These are phyloP conservation scores for Phalacrocorax pelagicus DNA, from an alignment of 2,113 vertebrate genomes.

Conservation along the genomic window DNA sequence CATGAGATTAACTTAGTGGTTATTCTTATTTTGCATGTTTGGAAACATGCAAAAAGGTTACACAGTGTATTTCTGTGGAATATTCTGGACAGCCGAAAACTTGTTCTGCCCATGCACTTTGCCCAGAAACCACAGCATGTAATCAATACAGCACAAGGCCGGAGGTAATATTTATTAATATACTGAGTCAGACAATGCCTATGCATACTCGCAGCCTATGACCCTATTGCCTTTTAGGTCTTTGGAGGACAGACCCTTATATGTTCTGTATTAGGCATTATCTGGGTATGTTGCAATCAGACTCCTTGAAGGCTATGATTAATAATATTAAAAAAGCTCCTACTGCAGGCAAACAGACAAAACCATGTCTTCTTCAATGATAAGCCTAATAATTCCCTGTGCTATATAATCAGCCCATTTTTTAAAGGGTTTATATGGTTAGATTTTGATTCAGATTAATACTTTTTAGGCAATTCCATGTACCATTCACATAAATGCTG, in stretches of 20 bases:
- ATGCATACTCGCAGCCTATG: not conserved
- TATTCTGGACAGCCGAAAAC: not conserved
- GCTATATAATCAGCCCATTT: not conserved
- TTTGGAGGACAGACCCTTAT: not conserved
- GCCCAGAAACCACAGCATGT: not conserved
- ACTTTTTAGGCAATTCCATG: not conserved
- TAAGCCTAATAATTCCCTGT: not conserved
- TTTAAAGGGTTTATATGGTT: not conserved
- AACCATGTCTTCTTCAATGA: not conserved
- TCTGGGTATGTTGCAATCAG: not conserved
- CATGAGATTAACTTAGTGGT: not conserved
- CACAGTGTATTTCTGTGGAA: not conserved
- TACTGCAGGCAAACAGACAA: not conserved
- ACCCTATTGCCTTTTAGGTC: not conserved
- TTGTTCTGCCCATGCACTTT: not conserved
- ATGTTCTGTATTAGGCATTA: not conserved
- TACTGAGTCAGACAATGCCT: not conserved
- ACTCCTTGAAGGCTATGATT: not conserved
- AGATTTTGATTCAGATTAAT: not conserved
- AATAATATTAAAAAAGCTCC: not conserved
- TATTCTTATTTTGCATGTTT: not conserved
- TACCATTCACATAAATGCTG: not conserved
- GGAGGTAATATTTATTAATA: not conserved
- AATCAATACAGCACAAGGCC: not conserved
- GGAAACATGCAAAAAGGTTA: not conserved